These are phyloP conservation scores for Brenthis hecate DNA, from an alignment of 2,888 invertebrate genomes.

Conservation along the genomic window DNA sequence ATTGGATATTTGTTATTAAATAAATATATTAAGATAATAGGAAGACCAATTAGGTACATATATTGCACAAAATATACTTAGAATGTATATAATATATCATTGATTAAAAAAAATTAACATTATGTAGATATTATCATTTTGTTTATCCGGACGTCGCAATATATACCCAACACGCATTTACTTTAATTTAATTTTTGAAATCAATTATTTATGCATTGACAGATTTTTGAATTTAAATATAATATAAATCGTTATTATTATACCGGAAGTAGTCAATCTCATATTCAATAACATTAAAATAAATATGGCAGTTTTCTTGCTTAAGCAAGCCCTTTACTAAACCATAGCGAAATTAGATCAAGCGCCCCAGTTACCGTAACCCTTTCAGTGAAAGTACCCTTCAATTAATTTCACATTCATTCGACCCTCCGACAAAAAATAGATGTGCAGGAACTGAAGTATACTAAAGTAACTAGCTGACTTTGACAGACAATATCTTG, in stretches of 20 bases:
- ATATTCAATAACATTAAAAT: slow-evolving; percentile 7
- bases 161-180: no score
- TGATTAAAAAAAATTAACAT: no score
- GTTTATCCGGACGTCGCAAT: no score
- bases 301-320: slow-evolving; percentile 16
- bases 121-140: no score
- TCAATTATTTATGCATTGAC: no score
- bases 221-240: neutral
- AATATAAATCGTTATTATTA: neutral
- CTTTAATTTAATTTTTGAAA: no score
- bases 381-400: slow-evolving; percentile 63
- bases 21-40: no score
- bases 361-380: slow-evolving; percentile 56
- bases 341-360: slow-evolving; percentile 56
- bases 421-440: slow-evolving; percentile 62
- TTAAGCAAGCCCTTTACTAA: slow-evolving; percentile 22
- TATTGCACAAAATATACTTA: no score
- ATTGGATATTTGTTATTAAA: no score
- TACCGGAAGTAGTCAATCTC: neutral
- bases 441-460: slow-evolving; percentile 63
- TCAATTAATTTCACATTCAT: slow-evolving; percentile 77
- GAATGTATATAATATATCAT: no score
- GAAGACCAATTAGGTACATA: no score
- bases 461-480: slow-evolving; percentile 57
- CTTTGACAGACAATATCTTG: slow-evolving; percentile 56